These are phyloP conservation scores for Orthonychiurus folsomi DNA, from an alignment of 2,888 invertebrate genomes.

Conservation along the genomic window DNA sequence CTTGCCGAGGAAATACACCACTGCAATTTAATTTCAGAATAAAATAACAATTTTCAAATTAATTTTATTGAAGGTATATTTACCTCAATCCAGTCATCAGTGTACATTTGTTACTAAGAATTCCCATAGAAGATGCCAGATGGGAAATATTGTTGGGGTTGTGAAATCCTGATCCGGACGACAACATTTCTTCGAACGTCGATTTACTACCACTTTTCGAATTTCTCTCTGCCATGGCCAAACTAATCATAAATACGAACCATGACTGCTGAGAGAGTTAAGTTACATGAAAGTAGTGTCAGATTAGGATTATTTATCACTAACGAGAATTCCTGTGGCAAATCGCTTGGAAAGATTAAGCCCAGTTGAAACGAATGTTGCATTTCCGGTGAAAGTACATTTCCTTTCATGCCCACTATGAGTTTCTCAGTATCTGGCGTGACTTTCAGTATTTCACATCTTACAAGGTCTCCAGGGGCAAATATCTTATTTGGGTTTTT, in stretches of 20 bases:
- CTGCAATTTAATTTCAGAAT: constrained; percentile 46
- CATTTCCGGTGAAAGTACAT: constrained; percentile 59
- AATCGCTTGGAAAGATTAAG: constrained; percentile 55
- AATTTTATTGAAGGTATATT: constrained; percentile 6
- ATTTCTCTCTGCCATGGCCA: constrained; percentile 24
- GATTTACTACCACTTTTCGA: constrained; percentile 48
- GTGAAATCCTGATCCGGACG: constrained; percentile 74
- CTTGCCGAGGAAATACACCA: constrained; percentile 65
- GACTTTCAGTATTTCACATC: constrained; percentile 79
- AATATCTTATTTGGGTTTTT: constrained; percentile 50
- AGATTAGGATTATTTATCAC: too few relatives aligned
- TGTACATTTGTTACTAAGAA: constrained; percentile 59
- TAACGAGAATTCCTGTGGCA: constrained; percentile 42
- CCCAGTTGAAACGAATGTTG: constrained; percentile 67
- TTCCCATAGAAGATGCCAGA: constrained; percentile 65
- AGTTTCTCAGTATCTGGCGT: constrained; percentile 74
- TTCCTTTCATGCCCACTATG: constrained; percentile 75
- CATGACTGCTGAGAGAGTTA: not conserved
- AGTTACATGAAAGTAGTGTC: not conserved
- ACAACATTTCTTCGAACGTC: constrained; percentile 69
- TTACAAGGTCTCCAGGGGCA: constrained; percentile 72
- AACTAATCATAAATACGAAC: constrained; percentile 12
- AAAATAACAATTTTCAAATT: not conserved
- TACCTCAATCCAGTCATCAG: constrained; percentile 64
- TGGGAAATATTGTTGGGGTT: constrained; percentile 81